Evolutionary conservation across 2,888 invertebrate genomes (phyloP), one percentile per base, ranked within the genome.

Genomic region (Camptogramma bilineatum): DNA sequence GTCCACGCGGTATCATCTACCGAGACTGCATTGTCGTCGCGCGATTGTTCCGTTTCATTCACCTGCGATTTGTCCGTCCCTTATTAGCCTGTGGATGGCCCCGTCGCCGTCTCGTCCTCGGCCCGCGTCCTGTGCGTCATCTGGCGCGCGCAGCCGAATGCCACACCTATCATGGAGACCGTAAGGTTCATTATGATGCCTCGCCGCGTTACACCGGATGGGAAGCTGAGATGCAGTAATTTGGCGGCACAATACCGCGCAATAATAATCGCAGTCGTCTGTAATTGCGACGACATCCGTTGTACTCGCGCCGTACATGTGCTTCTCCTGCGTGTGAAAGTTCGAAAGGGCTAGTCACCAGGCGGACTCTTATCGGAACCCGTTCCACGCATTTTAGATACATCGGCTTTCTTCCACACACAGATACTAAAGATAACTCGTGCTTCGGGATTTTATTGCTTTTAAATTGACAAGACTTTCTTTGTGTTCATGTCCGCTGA

Each of bases 251-350:
- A 91, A 91, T 91, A 84, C 86, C 82, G 82, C 85, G 85, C 86
- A 87, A 87, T 89, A 91, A 91, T 91, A 91, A 91, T 88, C 88
- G 89, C 86, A 85, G 84, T 80, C 81, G 80, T 73, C 78, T 80
- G 88, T 91, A 91, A 92, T 91, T 90, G 90, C 88, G 83, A 80
- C 86, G 89, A 88, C 91, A 91, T 91, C 91, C 92, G 91, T 82
- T 80, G 80, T 77, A 76, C 84, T 77, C 75, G 82, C 81, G 78
- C 75, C 74, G 72, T 80, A 83, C 83, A 83, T 85, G 83, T 86
- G 86, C 78, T 54, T 59, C 62, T 73, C 65, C 58, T 73, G 69
- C 90, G 91, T 91, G 91, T 90, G 91, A 91, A 91, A 91, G 90
- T 90, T 88, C 82, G 84, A 83, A 87, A 85, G 84, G 86, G 83